Evolutionary conservation across 2,888 invertebrate genomes (phyloP).

Genomic region (Athetis lepigone): DNA sequence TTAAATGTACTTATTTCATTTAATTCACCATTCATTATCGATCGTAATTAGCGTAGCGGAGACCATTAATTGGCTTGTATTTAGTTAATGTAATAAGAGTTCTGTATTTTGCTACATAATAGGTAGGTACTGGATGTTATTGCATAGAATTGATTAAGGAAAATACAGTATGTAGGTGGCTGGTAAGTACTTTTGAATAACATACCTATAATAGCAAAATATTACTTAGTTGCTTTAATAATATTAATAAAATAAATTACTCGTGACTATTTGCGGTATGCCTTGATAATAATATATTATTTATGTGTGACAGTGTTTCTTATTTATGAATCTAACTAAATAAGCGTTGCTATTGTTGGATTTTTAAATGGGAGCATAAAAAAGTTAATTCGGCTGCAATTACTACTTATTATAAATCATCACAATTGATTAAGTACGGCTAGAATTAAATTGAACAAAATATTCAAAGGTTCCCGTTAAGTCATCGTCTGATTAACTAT

Average conservation of each 20-base stretch:
- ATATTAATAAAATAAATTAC: neutral
- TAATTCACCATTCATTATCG: conserved; percentile 30
- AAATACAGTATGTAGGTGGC: neutral
- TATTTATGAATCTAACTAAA: neutral
- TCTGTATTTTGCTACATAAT: conserved; percentile 23
- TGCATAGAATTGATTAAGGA: conserved; percentile 2
- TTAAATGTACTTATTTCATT: conserved; percentile 33
- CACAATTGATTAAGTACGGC: conserved; percentile 7
- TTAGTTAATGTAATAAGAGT: conserved; percentile 21
- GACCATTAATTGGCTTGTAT: conserved; percentile 13
- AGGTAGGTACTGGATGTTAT: neutral
- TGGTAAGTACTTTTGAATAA: no score
- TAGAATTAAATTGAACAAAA: conserved; percentile 32
- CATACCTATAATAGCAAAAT: no score
- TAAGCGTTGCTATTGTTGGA: no score
- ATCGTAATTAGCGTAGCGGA: conserved; percentile 27
- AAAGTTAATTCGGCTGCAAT: conserved; percentile 3
- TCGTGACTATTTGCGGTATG: neutral
- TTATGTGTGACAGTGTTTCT: conserved; percentile 6
- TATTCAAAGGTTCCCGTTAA: conserved; percentile 15
- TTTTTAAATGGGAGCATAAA: neutral
- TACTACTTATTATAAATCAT: neutral
- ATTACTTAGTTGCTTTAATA: neutral
- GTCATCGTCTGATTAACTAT: conserved; percentile 36
- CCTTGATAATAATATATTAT: neutral